Percentiles rank a stretch among this genome's conserved stretches.
These are phyloP conservation scores for Thereva unica DNA, from an alignment of 2,888 invertebrate genomes.

Conservation along the genomic window DNA sequence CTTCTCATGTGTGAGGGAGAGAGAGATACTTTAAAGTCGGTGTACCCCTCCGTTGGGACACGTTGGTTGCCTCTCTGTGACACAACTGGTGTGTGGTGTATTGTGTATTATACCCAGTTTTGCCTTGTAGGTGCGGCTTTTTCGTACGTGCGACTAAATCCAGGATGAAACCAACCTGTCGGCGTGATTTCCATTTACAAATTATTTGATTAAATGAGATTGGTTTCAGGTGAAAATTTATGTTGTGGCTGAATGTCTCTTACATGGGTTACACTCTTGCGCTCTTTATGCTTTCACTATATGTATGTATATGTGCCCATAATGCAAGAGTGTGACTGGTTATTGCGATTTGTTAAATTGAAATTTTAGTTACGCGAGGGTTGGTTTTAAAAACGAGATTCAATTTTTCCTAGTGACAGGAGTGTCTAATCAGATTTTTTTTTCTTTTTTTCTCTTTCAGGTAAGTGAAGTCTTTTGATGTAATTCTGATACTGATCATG, in stretches of 20 bases:
- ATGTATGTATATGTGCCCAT: constrained; percentile 14
- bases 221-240: constrained; percentile 37
- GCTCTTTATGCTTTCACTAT: constrained; percentile 7
- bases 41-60: not conserved
- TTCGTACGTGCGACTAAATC: constrained; percentile 11
- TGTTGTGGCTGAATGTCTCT: constrained; percentile 31
- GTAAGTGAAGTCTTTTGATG: too few relatives aligned
- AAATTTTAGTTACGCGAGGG: too few relatives aligned
- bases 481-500: too few relatives aligned
- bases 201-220: constrained; percentile 39
- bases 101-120: not conserved
- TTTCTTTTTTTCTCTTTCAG: too few relatives aligned
- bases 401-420: too few relatives aligned
- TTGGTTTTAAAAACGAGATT: too few relatives aligned
- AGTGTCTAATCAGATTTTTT: too few relatives aligned
- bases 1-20: constrained; percentile 7
- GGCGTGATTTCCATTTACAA: constrained; percentile 39
- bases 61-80: too few relatives aligned
- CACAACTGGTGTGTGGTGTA: too few relatives aligned
- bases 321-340: not conserved
- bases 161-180: constrained; percentile 38
- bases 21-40: not conserved
- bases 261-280: constrained; percentile 17
- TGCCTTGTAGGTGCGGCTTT: not conserved
- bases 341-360: too few relatives aligned